Base-by-base conservation (phyloP, 2,113 vertebrate species). In the Zootoca vivipara region DNA sequence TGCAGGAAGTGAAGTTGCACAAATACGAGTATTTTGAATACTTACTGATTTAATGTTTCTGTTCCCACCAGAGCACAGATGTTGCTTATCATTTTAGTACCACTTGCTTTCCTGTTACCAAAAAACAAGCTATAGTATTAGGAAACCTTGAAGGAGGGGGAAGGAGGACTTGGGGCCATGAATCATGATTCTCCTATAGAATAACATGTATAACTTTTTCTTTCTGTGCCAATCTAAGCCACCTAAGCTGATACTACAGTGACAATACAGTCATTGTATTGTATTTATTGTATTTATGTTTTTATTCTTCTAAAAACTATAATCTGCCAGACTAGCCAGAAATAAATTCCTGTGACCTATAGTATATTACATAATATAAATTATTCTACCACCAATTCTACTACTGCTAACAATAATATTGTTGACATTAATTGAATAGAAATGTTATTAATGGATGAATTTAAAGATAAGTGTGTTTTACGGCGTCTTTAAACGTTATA, bases 1-100 rank as follows among this genome's bases (percentile, higher is more conserved):
- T 97, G 95, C 94, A 97, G 96, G 96, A 97, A 97, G 95, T 93
- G 93, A 96, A 97, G 94, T 96, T 97, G 96, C 94, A 96, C 96
- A 96, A 96, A 97, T 97, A 96, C 35, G 85, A 95, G 91, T 95
- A 96, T 93, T 95, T 95, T 93, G 92, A 95, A 93, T 94, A 95
- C 83, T 91, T 74, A 73, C 95, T 97, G 96, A 95, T 96, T 96
- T 95, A 95, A 93, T 95, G 93, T 94, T 93, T 95, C 95, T 96
- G 89, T 93, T 89, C 93, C 93, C 94, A 95, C 94, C 94, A 92
- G 91, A 85, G 92, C 90, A 82, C 96, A 97, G 97, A 97, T 97
- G 96, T 95, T 94, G 92, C 93, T 94, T 94, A 95, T 94, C 93
- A 95, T 96, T 95, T 96, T 89, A 18, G 0, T 95, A 94, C 93